Conservation (phyloP, 1,140 invertebrate genomes). For the Leptoteleia sp. region DNA sequence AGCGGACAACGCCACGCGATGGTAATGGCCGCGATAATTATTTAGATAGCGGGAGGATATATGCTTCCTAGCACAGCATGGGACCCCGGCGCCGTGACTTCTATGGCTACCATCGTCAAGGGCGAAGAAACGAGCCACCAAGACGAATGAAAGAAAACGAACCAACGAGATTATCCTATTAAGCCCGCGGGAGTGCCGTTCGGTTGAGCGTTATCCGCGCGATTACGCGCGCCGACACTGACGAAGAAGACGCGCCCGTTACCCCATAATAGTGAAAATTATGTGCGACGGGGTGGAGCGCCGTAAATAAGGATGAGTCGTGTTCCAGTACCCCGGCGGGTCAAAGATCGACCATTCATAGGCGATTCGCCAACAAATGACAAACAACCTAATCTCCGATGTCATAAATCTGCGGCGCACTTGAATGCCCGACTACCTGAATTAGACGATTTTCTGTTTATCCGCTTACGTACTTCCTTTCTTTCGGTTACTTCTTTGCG, state of each 20-base stretch:
- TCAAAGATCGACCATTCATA: conserved; percentile 37
- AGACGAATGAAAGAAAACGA: conserved; percentile 55
- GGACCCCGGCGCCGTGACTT: conserved; percentile 73
- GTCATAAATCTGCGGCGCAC: conserved; percentile 13
- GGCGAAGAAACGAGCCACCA: conserved; percentile 43
- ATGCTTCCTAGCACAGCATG: conserved; percentile 79
- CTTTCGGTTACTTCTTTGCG: too few species aligned
- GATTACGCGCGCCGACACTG: conserved; percentile 29
- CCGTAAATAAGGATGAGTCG: conserved; percentile 59
- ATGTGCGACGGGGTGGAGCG: conserved; percentile 32
- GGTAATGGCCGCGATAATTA: conserved; percentile 80
- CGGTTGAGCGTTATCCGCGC: conserved; percentile 52
- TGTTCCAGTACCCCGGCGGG: conserved; percentile 24
- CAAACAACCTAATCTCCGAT: conserved; percentile 35
- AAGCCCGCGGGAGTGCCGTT: conserved; percentile 39
- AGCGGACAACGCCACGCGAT: conserved; percentile 77
- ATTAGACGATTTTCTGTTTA: neutral
- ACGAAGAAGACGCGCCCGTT: conserved; percentile 15
- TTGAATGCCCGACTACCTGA: too few species aligned
- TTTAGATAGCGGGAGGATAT: conserved; percentile 79
- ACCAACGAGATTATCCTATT: conserved; percentile 50
- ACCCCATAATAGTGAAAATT: conserved; percentile 52
- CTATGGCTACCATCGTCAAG: conserved; percentile 65
- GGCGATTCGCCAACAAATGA: conserved; percentile 13
- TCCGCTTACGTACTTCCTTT: too few species aligned